A percentile compares a stretch with the other conserved stretches of the same genome.
Evolutionary conservation across 2,113 vertebrate species (phyloP).

Genomic region (Cochlearius cochlearius): DNA sequence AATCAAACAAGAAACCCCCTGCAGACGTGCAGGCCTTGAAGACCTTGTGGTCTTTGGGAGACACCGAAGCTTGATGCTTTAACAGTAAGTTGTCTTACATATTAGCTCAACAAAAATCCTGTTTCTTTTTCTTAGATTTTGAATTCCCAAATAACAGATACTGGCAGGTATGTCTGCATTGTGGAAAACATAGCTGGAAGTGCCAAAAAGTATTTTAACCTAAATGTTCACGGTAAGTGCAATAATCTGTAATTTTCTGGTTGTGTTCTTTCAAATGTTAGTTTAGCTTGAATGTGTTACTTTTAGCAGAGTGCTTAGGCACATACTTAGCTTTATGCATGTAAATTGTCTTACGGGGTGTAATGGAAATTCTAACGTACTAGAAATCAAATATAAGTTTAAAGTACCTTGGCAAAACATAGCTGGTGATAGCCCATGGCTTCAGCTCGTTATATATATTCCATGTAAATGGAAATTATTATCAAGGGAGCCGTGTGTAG

Average conservation of each 20-base stretch:
- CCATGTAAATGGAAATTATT: not conserved
- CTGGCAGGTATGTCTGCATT: conserved; percentile 87
- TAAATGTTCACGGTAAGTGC: conserved; percentile 90
- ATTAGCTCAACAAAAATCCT: not conserved
- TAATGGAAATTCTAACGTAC: not conserved
- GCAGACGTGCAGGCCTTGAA: not conserved
- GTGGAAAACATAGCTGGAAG: conserved; percentile 89
- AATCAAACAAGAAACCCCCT: not conserved
- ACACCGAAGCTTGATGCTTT: not conserved
- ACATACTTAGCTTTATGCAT: not conserved
- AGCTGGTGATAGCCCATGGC: accelerated
- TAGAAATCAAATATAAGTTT: not conserved
- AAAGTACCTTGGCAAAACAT: not conserved
- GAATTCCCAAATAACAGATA: conserved; percentile 84
- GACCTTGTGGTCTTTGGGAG: not conserved
- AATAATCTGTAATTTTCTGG: not conserved
- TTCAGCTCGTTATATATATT: not conserved
- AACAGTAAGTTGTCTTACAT: not conserved
- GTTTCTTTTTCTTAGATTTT: conserved; percentile 78
- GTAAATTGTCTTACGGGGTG: not conserved
- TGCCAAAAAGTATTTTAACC: conserved; percentile 90
- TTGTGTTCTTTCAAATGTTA: not conserved
- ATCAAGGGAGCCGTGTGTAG: not conserved
- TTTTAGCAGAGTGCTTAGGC: not conserved
- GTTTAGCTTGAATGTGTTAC: not conserved